Base-by-base conservation (phyloP, 1,140 invertebrate genomes). In the Apis florea region DNA sequence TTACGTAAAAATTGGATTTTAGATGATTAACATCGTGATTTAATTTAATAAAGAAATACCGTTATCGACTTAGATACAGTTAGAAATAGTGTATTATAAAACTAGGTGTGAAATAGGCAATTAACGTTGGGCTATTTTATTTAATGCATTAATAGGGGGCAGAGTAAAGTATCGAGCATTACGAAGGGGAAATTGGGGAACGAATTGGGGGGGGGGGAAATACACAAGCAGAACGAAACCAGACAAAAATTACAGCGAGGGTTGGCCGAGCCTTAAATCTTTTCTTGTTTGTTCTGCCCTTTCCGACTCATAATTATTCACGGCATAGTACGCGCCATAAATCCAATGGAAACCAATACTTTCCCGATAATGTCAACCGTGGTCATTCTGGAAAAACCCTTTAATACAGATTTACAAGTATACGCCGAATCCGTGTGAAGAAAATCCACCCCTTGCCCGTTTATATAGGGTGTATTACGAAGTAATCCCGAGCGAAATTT, bases 321-420 rank as follows among this genome's bases (percentile, higher is more conserved):
- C 53, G 51, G 31, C 79, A n/a, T 51, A 47, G 54, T 15, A n/a
- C 24, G 56, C 73, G 73, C 79, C 66, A 77, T 82, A 77, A 82
- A 82, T 82, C 73, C 79, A 24, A 21, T 56, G 58, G 66, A 82
- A 82, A 77, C 79, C 79, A 69, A 82, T 82, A 82, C 79, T 77
- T 82, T 82, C 73, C 73, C 79, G 79, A 82, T 82, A 82, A 82
- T 77, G 79, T 76, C 79, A 69, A 67, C 56, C 72, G 47, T 77
- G 79, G 79, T 82, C 79, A 82, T 76, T 76, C 64, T 77, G 31
- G 64, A 26, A 69, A 70, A 69, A 70, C 73, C 79, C 72, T 82
- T 77, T 77, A 82, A 77, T 77, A 77, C 79, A 64, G 73, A 82
- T 82, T 82, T 77, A 82, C 74, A 77, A 76, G 79, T 61, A 63